These are phyloP conservation scores for Phaedon cochleariae DNA, from an alignment of 2,888 invertebrate genomes.

Conservation along the genomic window DNA sequence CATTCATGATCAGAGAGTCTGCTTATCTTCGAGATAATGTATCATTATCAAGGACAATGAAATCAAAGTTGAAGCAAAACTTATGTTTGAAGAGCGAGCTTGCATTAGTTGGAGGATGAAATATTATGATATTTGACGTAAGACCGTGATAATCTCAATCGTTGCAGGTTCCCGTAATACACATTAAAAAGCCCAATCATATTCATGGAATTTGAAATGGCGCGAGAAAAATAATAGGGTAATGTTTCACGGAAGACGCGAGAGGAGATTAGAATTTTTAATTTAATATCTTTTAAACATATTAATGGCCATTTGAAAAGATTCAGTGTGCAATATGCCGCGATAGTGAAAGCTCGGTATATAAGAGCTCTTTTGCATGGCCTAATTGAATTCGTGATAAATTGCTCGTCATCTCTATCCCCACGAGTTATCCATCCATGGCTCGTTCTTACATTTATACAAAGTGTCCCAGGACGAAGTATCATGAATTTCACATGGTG, in stretches of 20 bases:
- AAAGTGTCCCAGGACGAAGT: too few species aligned
- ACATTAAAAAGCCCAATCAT: background rate
- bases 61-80: background rate
- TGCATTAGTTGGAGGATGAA: too few species aligned
- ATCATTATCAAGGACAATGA: too few species aligned
- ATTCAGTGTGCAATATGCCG: slow-evolving; percentile 23
- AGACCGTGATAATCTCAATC: background rate
- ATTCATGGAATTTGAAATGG: background rate
- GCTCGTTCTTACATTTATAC: too few species aligned
- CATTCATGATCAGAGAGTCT: too few species aligned
- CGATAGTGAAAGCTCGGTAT: slow-evolving; percentile 23
- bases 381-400: slow-evolving; percentile 35
- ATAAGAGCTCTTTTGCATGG: slow-evolving; percentile 32
- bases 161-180: background rate
- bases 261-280: slow-evolving; percentile 24
- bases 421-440: background rate
- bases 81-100: too few species aligned
- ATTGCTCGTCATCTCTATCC: slow-evolving; percentile 7
- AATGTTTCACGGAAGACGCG: slow-evolving; percentile 14
- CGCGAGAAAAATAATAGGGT: slow-evolving; percentile 3
- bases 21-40: too few species aligned
- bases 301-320: slow-evolving; percentile 33
- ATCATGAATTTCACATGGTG: too few species aligned
- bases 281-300: slow-evolving; percentile 31
- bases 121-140: background rate